Evolutionary conservation across 1,140 invertebrate genomes (phyloP).

Genomic region (Scaptomyza hsui): DNA sequence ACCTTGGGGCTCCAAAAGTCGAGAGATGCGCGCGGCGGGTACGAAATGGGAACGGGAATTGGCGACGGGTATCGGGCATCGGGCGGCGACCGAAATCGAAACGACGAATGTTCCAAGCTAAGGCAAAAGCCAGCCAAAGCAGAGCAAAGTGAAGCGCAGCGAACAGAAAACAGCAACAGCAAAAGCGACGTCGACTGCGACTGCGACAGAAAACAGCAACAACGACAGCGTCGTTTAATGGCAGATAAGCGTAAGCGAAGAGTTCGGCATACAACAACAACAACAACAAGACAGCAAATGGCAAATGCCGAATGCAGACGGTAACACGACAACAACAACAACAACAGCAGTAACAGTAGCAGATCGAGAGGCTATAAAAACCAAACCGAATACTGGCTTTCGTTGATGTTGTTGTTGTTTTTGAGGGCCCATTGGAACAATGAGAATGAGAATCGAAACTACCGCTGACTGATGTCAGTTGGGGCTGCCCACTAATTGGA

Average conservation of each 20-base stretch:
- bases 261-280: constrained; percentile 26
- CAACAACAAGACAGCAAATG: constrained; percentile 37
- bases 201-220: not conserved
- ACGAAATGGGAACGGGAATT: constrained; percentile 46
- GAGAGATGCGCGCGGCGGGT: constrained; percentile 44
- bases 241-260: constrained; percentile 39
- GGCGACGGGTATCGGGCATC: constrained; percentile 10
- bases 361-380: constrained; percentile 45
- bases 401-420: not conserved
- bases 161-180: constrained; percentile 12
- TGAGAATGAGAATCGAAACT: constrained; percentile 48
- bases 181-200: constrained; percentile 15
- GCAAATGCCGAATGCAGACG: constrained; percentile 54
- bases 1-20: constrained; percentile 57
- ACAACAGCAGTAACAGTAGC: not conserved
- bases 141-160: constrained; percentile 30
- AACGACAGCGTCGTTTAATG: constrained; percentile 39
- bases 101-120: constrained; percentile 28
- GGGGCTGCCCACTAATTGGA: constrained; percentile 52
- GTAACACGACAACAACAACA: constrained; percentile 25
- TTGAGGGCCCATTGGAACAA: constrained; percentile 36
- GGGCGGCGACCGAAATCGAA: constrained; percentile 57
- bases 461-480: constrained; percentile 58
- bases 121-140: constrained; percentile 13
- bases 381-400: constrained; percentile 26